Evolutionary conservation across 2,797 vertebrate genomes (phyloP).

Genomic region (Poeciliopsis turneri): DNA sequence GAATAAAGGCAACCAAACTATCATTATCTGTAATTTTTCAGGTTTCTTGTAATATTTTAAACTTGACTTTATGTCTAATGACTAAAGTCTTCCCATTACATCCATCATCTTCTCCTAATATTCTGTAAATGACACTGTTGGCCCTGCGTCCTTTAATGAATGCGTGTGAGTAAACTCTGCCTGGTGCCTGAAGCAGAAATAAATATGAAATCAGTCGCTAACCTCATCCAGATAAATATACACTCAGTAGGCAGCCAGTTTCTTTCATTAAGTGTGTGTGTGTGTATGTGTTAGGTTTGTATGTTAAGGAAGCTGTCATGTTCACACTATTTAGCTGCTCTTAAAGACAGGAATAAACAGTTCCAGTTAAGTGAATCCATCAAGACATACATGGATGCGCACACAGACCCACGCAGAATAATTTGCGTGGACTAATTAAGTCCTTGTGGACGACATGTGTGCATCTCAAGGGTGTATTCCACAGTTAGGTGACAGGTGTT

Average conservation of each 20-base stretch:
- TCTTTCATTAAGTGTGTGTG: conserved; percentile 41
- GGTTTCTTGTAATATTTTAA: not conserved
- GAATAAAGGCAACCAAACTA: not conserved
- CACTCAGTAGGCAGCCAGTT: conserved; percentile 46
- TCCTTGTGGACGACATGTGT: conserved; percentile 30
- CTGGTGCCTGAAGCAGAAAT: conserved; percentile 80
- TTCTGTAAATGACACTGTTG: not conserved
- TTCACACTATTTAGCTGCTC: conserved; percentile 68
- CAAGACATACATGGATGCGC: conserved; percentile 7
- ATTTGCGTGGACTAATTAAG: conserved; percentile 38
- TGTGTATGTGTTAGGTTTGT: conserved; percentile 24
- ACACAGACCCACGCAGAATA: conserved; percentile 5
- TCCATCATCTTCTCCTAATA: not conserved
- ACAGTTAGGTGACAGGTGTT: conserved; percentile 40
- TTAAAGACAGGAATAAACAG: conserved; percentile 50
- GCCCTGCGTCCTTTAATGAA: not conserved
- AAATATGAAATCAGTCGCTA: conserved; percentile 74
- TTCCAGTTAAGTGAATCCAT: conserved; percentile 53
- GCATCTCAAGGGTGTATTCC: conserved; percentile 25
- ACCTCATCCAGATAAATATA: conserved; percentile 76
- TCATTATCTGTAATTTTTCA: not conserved
- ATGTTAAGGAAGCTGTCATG: conserved; percentile 71
- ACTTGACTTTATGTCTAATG: not conserved
- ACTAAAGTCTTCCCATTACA: not conserved
- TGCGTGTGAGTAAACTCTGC: conserved; percentile 71